These are phyloP conservation scores for Eulemur rubriventer DNA, from an alignment of 2,797 vertebrate genomes.

Conservation along the genomic window DNA sequence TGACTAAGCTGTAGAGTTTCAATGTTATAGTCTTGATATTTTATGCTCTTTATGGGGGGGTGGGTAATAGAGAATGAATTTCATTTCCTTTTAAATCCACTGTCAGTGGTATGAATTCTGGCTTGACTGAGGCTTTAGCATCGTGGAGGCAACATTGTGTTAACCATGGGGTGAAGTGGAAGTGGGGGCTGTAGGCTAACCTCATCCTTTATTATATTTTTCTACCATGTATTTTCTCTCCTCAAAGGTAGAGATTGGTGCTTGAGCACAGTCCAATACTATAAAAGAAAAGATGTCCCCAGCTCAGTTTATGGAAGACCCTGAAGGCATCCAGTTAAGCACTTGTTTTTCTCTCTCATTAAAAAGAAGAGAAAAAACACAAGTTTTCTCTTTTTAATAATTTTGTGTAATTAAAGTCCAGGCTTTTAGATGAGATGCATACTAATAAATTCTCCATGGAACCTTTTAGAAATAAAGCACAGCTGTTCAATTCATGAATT, in stretches of 20 bases:
- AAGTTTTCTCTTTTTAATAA: slow-evolving; percentile 61
- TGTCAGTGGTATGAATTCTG: background rate
- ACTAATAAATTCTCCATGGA: slow-evolving; percentile 71
- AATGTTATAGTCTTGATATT: background rate
- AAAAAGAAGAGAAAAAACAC: slow-evolving; percentile 32
- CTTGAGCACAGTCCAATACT: background rate
- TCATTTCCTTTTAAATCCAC: background rate
- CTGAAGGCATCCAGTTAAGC: background rate
- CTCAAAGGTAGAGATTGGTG: background rate
- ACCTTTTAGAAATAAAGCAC: slow-evolving; percentile 66
- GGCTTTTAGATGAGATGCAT: slow-evolving; percentile 59
- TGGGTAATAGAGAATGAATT: background rate
- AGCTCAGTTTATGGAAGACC: slow-evolving; percentile 6
- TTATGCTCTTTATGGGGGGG: background rate
- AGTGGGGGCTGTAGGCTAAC: background rate
- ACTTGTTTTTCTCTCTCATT: slow-evolving; percentile 40
- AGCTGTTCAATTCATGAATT: slow-evolving; percentile 72
- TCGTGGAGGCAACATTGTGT: background rate
- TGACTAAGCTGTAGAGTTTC: background rate
- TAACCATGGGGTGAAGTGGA: background rate
- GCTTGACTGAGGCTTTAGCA: background rate
- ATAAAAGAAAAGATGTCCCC: background rate
- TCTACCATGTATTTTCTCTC: background rate
- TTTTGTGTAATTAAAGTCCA: slow-evolving; percentile 70
- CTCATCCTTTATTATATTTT: background rate